Base-by-base conservation (phyloP, 53 echinoderm and acorn worm genomes). In the Astropecten irregularis region DNA sequence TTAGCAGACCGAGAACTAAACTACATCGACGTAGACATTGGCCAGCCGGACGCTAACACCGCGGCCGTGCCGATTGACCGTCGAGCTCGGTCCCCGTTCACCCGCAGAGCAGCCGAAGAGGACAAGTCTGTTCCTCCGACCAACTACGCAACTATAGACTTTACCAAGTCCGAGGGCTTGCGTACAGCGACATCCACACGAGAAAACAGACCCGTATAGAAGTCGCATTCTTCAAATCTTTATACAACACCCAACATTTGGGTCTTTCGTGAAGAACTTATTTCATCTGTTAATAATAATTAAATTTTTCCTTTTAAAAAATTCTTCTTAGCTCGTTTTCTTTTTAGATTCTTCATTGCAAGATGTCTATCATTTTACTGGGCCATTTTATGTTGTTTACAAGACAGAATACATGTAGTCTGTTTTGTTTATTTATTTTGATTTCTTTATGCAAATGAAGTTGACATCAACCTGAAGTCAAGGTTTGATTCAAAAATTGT, bases 111-210 rank as follows among this genome's bases (percentile, higher is more conserved):
- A n/a, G 76, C 90, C 0, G 89, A 83, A 30, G 96, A 96, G 15
- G 95, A 95, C n/a, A 93, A 91, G 48, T 58, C 71, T 20, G 81
- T 36, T 1, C 86, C 92, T 42, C 76, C 88, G n/a, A 89, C 89
- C 22, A 93, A 91, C 18, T 96, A 96, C 62, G 91, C 96, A 44
- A 93, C 93, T 0, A 96, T 96, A 34, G 96, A 96, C 34, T 96
- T 96, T 46, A 96, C 91, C 31, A 96, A 96, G 83, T 96, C 96
- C 1, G 96, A 96, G 70, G 96, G 93, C 21, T 28, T 96, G 11
- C 74, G 93, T 39, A 89, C 63, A 38, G 87, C 92, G 2, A 84
- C 90, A 18, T 76, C 86, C 19, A 93, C 84, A 48, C 55, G 96
- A 33, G 95, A 95, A 51, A 88, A 85, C 36, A 82, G 95, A 79